These are phyloP conservation scores for Philhelius pedissequus DNA, from an alignment of 2,888 invertebrate species.

Conservation along the genomic window DNA sequence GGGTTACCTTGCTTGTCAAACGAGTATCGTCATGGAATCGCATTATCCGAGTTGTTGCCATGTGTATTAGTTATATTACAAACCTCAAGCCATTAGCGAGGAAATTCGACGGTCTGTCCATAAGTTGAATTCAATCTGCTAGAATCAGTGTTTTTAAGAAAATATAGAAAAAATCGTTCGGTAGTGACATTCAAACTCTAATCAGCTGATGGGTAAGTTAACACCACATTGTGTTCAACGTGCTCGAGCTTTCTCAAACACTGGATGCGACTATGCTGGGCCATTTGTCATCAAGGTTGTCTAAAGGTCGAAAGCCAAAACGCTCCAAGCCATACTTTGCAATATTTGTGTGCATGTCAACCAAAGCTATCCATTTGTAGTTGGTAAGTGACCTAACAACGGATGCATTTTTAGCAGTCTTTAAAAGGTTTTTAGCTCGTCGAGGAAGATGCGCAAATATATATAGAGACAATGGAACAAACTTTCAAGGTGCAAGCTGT, in stretches of 20 bases:
- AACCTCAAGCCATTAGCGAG: background rate
- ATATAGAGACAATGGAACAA: conserved; percentile 54
- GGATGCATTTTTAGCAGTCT: conserved; percentile 46
- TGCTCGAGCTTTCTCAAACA: background rate
- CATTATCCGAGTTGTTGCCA: too few species aligned
- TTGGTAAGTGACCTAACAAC: conserved; percentile 45
- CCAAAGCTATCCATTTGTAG: conserved; percentile 27
- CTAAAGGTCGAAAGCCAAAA: background rate
- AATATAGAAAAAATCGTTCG: too few species aligned
- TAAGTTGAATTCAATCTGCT: too few species aligned
- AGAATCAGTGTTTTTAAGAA: background rate
- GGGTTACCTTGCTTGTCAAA: too few species aligned
- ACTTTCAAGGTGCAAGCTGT: conserved; percentile 47
- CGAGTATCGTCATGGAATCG: too few species aligned
- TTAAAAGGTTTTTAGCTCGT: conserved; percentile 39
- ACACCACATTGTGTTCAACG: too few species aligned
- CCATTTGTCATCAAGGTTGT: background rate
- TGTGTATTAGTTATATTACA: too few species aligned
- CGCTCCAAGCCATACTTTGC: too few species aligned
- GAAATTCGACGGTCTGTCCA: too few species aligned
- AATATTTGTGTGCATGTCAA: background rate
- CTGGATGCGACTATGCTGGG: background rate
- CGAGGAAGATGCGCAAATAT: conserved; percentile 34
- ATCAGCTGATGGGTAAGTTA: background rate
- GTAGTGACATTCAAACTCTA: too few species aligned